Evolutionary conservation across 1,140 invertebrate genomes (phyloP), one percentile per base, ranked within the genome.

Genomic region (Oncopeltus fasciatus): DNA sequence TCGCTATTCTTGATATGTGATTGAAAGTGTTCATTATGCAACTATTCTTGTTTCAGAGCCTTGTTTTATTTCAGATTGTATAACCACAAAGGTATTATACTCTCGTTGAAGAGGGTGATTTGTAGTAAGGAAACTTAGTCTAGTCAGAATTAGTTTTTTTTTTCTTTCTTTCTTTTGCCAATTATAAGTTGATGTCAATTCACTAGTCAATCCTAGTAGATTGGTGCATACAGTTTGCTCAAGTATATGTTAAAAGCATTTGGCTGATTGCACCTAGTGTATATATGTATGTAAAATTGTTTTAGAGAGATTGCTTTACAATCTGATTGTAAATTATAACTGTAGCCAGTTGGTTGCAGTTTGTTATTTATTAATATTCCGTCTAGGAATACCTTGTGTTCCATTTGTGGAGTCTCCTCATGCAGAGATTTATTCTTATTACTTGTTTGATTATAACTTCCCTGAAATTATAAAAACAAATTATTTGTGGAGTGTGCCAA

Each of bases 301-400:
- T 12, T 49, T 49, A 49, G 47, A 20, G 11, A 49, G 47, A 49
- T 49, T 49, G 47, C 47, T 49, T 49, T 49, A n/a, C 47, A 49
- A 49, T 49, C 47, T 49, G 47, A 21, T 20, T 49, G 47, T 49
- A 49, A 20, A 49, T 49, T 49, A 5, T 18, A 49, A 49, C n/a
- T 49, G 47, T 49, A 49, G 24, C 47, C 18, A 20, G 21, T 49
- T 9, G 24, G 47, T 49, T 49, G 24, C 47, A 49, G n/a, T 18
- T 49, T 49, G 3, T 49, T 49, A 2, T 49, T 21, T 49, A 49
- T 20, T 49, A 18, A 49, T 49, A 49, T 49, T 49, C 47, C 47
- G 47, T 24, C 14, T 12, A 9, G 47, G 47, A 49, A 20, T 49
- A 38, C 14, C 18, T 16, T 20, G 47, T n/a, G 47, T 49, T 20